phyloP scores from a whole-genome alignment of 2,113 vertebrate genomes.

The Actinemys pallida region DNA sequence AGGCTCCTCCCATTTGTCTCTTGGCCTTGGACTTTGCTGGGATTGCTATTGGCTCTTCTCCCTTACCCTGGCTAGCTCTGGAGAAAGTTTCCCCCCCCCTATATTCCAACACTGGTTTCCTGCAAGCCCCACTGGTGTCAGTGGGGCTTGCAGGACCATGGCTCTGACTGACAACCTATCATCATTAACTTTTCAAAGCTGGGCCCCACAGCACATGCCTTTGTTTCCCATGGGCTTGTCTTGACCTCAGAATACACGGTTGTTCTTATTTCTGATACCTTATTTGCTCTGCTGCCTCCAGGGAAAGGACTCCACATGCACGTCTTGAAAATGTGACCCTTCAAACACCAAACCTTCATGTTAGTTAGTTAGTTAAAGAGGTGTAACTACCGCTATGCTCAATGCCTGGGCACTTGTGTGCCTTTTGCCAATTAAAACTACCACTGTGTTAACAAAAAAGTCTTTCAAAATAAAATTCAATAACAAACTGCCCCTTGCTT shows the following conservation, averaged over 20 bases:
- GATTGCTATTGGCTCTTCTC: background rate
- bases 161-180: background rate
- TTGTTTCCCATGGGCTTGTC: background rate
- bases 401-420: background rate
- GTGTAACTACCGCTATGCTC: background rate
- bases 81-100: rapidly evolving
- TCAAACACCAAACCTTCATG: background rate
- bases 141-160: background rate
- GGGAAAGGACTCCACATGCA: background rate
- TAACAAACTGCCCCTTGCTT: conserved; percentile 6
- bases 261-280: background rate
- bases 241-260: background rate
- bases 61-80: background rate
- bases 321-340: background rate
- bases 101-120: background rate
- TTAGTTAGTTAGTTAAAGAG: background rate
- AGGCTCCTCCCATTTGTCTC: background rate
- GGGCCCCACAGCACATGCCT: background rate
- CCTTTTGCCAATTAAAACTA: background rate
- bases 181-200: background rate
- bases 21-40: background rate
- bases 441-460: background rate
- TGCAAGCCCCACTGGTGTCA: background rate
- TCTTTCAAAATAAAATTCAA: background rate
- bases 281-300: background rate